These are phyloP conservation scores for Neomicropteryx cornuta DNA, from an alignment of 1,140 invertebrate genomes.

Conservation along the genomic window DNA sequence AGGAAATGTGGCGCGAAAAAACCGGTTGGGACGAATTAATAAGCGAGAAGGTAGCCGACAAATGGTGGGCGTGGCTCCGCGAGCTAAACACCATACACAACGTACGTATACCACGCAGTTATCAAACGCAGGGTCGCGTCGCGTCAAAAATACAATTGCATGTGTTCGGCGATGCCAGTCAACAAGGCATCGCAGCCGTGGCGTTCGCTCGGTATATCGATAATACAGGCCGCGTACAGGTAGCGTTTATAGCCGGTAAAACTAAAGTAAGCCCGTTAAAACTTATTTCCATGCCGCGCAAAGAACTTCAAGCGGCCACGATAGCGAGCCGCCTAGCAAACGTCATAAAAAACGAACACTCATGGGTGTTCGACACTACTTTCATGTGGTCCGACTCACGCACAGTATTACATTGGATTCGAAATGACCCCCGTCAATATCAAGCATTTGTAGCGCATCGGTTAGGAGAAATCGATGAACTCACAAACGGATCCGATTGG, in stretches of 20 bases:
- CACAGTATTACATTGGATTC: conserved; percentile 14
- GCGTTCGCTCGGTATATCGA: conserved; percentile 8
- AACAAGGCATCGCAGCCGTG: conserved; percentile 12
- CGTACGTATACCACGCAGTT: conserved; percentile 5
- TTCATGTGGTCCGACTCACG: conserved; percentile 15
- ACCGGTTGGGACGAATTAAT: conserved; percentile 24
- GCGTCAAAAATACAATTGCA: conserved; percentile 9
- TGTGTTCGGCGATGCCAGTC: conserved; percentile 14
- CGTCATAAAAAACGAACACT: conserved; percentile 16
- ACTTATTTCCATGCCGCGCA: conserved; percentile 19
- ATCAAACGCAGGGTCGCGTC: not conserved
- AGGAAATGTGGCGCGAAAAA: conserved; percentile 22
- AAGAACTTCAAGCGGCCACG: conserved; percentile 25
- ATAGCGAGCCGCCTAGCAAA: conserved; percentile 17
- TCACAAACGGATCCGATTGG: conserved; percentile 18
- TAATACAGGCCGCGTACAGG: conserved; percentile 3
- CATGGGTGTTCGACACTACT: conserved; percentile 4
- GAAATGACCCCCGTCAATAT: conserved; percentile 13
- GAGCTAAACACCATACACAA: conserved; percentile 1
- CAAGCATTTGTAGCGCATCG: conserved; percentile 26
- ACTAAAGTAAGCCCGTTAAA: conserved; percentile 20
- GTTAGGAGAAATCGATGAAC: conserved; percentile 21
- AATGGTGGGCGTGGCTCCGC: conserved; percentile 10
- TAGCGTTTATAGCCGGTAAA: conserved; percentile 14
- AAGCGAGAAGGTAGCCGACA: conserved; percentile 4